Percentiles rank a stretch among this genome's conserved stretches.
These are phyloP conservation scores for Calypte anna DNA, from an alignment of 2,113 vertebrate species.

Conservation along the genomic window DNA sequence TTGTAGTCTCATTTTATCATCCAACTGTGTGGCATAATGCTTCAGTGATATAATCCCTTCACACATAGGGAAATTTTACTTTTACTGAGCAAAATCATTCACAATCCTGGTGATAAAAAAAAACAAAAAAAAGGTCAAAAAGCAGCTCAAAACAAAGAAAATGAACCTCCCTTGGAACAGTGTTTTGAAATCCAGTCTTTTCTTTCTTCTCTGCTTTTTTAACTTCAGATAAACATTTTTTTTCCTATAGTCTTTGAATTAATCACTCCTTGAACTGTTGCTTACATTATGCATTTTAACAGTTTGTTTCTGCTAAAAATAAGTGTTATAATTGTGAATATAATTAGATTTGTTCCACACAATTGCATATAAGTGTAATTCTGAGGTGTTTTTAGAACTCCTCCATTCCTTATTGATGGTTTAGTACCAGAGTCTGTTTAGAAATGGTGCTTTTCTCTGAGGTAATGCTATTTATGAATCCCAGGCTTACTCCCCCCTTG, in stretches of 20 bases:
- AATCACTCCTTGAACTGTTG: neutral
- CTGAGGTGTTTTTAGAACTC: conserved; percentile 33
- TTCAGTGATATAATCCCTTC: neutral
- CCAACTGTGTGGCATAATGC: neutral
- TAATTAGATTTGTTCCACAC: conserved; percentile 64
- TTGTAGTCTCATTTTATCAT: neutral
- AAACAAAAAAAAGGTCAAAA: neutral
- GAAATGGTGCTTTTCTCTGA: conserved; percentile 22
- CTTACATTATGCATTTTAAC: conserved; percentile 45
- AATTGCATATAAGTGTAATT: conserved; percentile 37
- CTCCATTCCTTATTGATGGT: conserved; percentile 24
- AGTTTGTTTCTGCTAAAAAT: conserved; percentile 53
- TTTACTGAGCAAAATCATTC: neutral
- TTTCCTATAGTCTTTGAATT: neutral
- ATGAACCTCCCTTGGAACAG: neutral
- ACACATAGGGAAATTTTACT: neutral
- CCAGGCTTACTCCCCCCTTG: neutral
- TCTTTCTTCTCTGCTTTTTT: neutral
- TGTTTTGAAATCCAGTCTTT: neutral
- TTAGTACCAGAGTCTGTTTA: conserved; percentile 6
- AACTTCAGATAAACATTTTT: neutral
- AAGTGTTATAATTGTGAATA: conserved; percentile 59
- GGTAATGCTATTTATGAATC: conserved; percentile 24
- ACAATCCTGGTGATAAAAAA: neutral
- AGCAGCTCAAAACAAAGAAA: neutral